Conservation (phyloP, 1,140 invertebrate species). For the Dreissena polymorpha region DNA sequence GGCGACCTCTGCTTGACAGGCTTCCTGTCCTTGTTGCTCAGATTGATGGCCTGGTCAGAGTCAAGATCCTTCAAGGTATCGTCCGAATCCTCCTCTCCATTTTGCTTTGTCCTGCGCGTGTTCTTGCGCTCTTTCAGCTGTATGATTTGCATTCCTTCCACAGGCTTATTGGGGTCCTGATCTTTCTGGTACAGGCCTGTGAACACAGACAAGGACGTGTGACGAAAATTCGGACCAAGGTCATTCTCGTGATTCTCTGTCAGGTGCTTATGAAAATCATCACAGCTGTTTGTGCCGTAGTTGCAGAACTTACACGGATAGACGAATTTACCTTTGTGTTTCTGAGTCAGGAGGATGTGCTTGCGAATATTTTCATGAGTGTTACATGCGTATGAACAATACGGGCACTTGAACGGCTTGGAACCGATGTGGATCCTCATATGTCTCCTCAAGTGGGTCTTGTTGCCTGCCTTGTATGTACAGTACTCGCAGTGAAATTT, state of each 20-base stretch:
- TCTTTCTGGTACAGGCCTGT: conserved; percentile 72
- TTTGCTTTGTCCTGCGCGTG: conserved; percentile 19
- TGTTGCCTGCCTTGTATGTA: conserved; percentile 75
- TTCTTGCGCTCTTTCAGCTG: conserved; percentile 70
- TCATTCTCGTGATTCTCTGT: conserved; percentile 81
- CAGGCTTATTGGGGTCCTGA: conserved; percentile 67
- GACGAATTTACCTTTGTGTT: conserved; percentile 88
- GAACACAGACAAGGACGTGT: conserved; percentile 70
- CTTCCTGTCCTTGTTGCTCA: too few relatives aligned
- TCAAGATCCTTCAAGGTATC: neutral
- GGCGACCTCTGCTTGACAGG: too few relatives aligned
- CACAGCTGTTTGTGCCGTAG: conserved; percentile 85
- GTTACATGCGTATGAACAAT: conserved; percentile 90
- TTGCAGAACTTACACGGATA: conserved; percentile 88
- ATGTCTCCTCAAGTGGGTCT: conserved; percentile 79
- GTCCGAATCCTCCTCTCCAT: conserved; percentile 78
- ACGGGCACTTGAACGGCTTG: conserved; percentile 89
- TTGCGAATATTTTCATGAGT: conserved; percentile 93
- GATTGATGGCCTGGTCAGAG: too few relatives aligned
- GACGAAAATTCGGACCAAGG: conserved; percentile 57
- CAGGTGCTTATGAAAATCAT: conserved; percentile 86
- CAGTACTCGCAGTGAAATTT: conserved; percentile 91
- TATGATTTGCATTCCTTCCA: conserved; percentile 73
- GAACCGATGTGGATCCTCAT: conserved; percentile 92
- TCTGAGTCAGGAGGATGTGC: conserved; percentile 89